Percentiles rank a stretch among this genome's conserved stretches.
These are phyloP conservation scores for Sisyra nigra DNA, from an alignment of 2,888 invertebrate species.

Conservation along the genomic window DNA sequence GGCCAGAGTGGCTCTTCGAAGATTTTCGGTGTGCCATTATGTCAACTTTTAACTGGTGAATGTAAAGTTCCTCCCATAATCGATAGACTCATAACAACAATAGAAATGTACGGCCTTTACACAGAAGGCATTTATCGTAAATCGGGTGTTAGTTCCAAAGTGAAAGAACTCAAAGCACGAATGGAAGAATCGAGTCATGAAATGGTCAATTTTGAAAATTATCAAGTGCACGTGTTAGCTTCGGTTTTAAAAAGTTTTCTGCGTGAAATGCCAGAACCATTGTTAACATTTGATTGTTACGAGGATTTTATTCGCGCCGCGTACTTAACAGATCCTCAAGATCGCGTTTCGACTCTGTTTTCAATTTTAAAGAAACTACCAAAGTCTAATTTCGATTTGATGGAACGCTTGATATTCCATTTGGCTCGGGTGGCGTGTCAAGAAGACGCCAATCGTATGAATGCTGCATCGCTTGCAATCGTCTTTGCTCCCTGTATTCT, in stretches of 20 bases:
- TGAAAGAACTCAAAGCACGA: constrained; percentile 55
- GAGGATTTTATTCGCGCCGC: constrained; percentile 87
- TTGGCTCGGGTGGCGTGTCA: constrained; percentile 74
- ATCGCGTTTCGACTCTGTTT: constrained; percentile 70
- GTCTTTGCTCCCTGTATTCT: constrained; percentile 92
- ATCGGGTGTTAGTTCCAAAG: constrained; percentile 73
- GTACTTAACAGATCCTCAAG: constrained; percentile 64
- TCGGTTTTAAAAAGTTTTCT: constrained; percentile 80
- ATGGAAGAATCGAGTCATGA: constrained; percentile 62
- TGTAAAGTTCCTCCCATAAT: constrained; percentile 76
- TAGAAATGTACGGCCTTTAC: constrained; percentile 83
- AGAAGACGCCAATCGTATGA: constrained; percentile 83
- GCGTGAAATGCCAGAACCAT: constrained; percentile 84
- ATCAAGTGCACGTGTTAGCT: constrained; percentile 79
- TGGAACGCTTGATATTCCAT: constrained; percentile 87
- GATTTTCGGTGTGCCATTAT: constrained; percentile 71
- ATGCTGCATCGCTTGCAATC: constrained; percentile 76
- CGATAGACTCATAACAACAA: constrained; percentile 72
- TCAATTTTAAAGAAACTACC: constrained; percentile 80
- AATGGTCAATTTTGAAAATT: constrained; percentile 55
- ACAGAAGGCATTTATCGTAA: constrained; percentile 89
- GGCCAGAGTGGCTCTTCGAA: constrained; percentile 30
- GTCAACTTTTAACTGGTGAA: constrained; percentile 54
- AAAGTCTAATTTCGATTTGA: constrained; percentile 73
- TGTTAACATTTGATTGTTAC: constrained; percentile 84